Base-by-base conservation (phyloP, 2,113 vertebrate species). In the Dicerorhinus sumatrensis region DNA sequence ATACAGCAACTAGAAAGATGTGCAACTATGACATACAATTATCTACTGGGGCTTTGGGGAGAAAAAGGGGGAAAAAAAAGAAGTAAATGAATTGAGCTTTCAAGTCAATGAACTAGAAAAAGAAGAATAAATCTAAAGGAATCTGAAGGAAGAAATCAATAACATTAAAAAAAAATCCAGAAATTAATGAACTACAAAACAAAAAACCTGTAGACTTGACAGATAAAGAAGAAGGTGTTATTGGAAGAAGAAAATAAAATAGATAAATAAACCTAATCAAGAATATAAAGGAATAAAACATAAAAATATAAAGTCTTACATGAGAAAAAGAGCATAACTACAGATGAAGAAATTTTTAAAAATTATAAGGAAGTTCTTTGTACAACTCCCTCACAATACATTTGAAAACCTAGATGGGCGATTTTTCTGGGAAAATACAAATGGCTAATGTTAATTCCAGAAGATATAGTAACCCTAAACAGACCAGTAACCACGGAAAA, bases 401-500 rank as follows among this genome's bases (percentile, higher is more conserved):
- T 86, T 81, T 82, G 67, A 90, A 86, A 86, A 62, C 29, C 18
- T 85, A 88, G 36, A 76, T 85, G 48, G 29, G n/a, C 25, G 27
- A 70, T 96, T 90, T 90, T 95, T 93, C 2, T 36, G 33, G 54
- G 17, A 82, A 92, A 93, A 63, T 87, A 27, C 16, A 96, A 96
- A 87, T 93, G 42, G n/a, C 8, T 90, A 93, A 76, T 76, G 54
- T 63, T 95, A 93, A 93, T 86, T 90, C 4, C 39, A 65, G 33
- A 89, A 92, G 14, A 58, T 83, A 77, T 3, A 92, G 42, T 86
- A 82, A 92, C 76, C 16, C 33, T 91, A 70, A 76, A 65, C 29
- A 82, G 31, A 86, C 21, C 16, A 54, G 69, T 91, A 48, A 56
- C 48, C 27, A 73, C 39, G 65, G 42, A 39, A 65, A 83, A 42